These are phyloP conservation scores for Lycia hirtaria DNA, from an alignment of 2,888 invertebrate genomes.

Conservation along the genomic window DNA sequence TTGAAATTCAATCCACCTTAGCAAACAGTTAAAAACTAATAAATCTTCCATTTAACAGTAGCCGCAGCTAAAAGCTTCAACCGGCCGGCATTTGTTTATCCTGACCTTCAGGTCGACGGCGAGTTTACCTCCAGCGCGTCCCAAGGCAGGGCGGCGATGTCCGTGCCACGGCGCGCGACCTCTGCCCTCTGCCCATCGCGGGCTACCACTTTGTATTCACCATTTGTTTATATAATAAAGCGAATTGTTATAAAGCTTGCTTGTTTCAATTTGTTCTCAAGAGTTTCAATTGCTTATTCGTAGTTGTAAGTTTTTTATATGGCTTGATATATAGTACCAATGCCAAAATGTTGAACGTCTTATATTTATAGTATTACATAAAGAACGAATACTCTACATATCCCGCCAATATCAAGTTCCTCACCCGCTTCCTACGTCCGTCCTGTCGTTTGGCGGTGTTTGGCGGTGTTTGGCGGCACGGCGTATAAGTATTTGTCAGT, in stretches of 20 bases:
- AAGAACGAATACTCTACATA: no score
- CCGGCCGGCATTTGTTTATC: conserved; percentile 19
- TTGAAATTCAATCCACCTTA: no score
- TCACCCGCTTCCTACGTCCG: no score
- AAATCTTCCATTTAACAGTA: neutral
- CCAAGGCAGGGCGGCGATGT: conserved; percentile 77
- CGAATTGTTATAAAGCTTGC: neutral
- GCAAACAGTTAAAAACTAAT: neutral
- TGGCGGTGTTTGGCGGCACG: no score
- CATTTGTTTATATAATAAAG: conserved; percentile 15
- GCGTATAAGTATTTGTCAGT: no score
- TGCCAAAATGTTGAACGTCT: no score
- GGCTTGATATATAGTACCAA: no score
- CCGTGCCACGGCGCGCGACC: conserved; percentile 79
- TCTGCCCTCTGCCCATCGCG: conserved; percentile 74
- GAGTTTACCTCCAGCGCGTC: conserved; percentile 41
- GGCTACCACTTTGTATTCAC: conserved; percentile 20
- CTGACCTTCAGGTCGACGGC: conserved; percentile 16
- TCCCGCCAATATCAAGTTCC: no score
- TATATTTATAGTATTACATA: no score
- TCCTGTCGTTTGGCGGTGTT: no score
- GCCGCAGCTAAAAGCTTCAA: conserved; percentile 20
- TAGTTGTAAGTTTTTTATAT: neutral
- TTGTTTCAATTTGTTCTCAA: neutral
- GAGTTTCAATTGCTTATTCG: neutral